Percentiles rank a stretch among this genome's conserved stretches.
These are phyloP conservation scores for Calephelis nemesis DNA, from an alignment of 1,140 invertebrate species.

Conservation along the genomic window DNA sequence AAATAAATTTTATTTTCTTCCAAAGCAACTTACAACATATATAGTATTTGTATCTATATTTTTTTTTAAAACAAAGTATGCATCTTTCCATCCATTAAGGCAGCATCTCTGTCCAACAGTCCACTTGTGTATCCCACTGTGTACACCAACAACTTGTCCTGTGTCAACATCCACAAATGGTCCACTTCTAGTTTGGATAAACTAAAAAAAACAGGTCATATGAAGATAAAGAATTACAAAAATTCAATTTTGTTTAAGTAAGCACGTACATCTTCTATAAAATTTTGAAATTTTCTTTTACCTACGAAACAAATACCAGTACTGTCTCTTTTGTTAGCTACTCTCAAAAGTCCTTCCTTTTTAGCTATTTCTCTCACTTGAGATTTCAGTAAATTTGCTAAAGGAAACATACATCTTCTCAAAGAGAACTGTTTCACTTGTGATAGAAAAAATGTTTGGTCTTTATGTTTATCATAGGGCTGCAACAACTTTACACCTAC, in stretches of 20 bases:
- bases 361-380: slow-evolving; percentile 90
- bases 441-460: slow-evolving; percentile 97
- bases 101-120: slow-evolving; percentile 93
- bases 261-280: slow-evolving; percentile 84
- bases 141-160: slow-evolving; percentile 86
- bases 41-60: slow-evolving; percentile 86
- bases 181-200: slow-evolving; percentile 88
- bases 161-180: slow-evolving; percentile 92
- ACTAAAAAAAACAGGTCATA: slow-evolving; percentile 80
- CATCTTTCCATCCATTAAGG: slow-evolving; percentile 77
- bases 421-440: slow-evolving; percentile 90
- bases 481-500: slow-evolving; percentile 85
- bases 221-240: not conserved
- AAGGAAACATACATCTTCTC: slow-evolving; percentile 92
- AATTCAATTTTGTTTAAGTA: slow-evolving; percentile 16
- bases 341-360: slow-evolving; percentile 84
- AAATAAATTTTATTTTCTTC: no score
- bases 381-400: slow-evolving; percentile 88
- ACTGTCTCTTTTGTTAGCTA: slow-evolving; percentile 94
- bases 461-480: slow-evolving; percentile 89
- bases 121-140: slow-evolving; percentile 94
- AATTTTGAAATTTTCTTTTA: slow-evolving; percentile 86
- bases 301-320: slow-evolving; percentile 99
- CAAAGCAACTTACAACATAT: slow-evolving; percentile 84
- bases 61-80: slow-evolving; percentile 89